A percentile compares a stretch with the other conserved stretches of the same genome.
These are phyloP conservation scores for Cataglyphis cursor DNA, from an alignment of 2,888 invertebrate genomes.

Conservation along the genomic window DNA sequence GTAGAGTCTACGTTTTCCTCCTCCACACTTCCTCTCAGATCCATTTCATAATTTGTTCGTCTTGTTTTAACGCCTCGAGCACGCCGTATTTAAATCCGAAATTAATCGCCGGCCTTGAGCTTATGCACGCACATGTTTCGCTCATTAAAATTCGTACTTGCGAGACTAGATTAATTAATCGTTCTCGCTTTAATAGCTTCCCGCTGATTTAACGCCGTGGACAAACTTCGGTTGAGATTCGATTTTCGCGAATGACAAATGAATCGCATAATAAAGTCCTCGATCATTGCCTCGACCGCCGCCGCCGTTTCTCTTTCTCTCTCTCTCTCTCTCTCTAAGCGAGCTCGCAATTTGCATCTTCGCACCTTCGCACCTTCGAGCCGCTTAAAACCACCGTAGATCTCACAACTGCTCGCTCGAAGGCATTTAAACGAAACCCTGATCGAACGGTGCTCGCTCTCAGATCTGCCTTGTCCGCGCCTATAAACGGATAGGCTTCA, in stretches of 20 bases:
- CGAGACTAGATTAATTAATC: conserved; percentile 45
- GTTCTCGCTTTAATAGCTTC: conserved; percentile 45
- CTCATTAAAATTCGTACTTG: conserved; percentile 42
- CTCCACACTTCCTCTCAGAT: conserved; percentile 1
- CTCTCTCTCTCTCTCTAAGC: not conserved
- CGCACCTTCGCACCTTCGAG: conserved; percentile 53
- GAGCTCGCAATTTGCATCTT: conserved; percentile 56
- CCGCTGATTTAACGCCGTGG: conserved; percentile 24
- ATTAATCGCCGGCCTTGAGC: conserved; percentile 51
- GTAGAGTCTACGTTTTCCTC: conserved; percentile 34
- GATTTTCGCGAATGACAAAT: conserved; percentile 42
- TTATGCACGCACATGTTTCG: conserved; percentile 25
- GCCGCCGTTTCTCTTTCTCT: not conserved
- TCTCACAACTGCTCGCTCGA: conserved; percentile 20
- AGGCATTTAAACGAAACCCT: conserved; percentile 46
- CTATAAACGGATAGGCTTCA: conserved; percentile 30
- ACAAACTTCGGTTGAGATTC: conserved; percentile 34
- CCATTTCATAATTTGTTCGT: conserved; percentile 39
- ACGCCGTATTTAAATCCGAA: conserved; percentile 34
- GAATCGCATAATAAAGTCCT: conserved; percentile 50
- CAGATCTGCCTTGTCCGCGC: conserved; percentile 22
- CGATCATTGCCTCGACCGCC: conserved; percentile 28
- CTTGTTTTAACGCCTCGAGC: conserved; percentile 36
- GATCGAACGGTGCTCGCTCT: conserved; percentile 12
- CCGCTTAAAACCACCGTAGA: conserved; percentile 57